Evolutionary conservation across 2,888 invertebrate genomes (phyloP), one percentile per base, ranked within the genome.

Genomic region (Ichneumoninae sp.): DNA sequence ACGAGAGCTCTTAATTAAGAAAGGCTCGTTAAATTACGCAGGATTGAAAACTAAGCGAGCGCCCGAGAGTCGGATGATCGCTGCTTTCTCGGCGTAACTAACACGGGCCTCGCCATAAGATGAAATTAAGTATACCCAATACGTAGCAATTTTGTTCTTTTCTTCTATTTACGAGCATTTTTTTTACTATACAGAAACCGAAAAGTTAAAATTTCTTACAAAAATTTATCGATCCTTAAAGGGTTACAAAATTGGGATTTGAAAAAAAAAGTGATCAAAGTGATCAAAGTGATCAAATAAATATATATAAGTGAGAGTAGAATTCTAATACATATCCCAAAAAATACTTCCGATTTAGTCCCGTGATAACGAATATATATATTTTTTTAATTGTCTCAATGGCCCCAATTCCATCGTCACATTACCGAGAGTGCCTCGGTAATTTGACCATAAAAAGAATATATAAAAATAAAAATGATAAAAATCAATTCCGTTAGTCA

Each of bases 71-170:
- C 66, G 3, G 71, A 60, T n/a, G 65, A 70, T 52, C 36, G 57
- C 50, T 57, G 57, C 83, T 83, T 83, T 83, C 83, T 79, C 83
- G 70, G 33, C 65, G 69, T 65, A 79, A 79, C 82, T 72, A 74
- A 80, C 65, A 75, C 70, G 69, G 33, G 26, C 6, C 19, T 72
- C 50, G 36, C 22, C 40, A 40, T 72, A 30, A 40, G 33, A 33
- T 26, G 26, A 57, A 57, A 57, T 8, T 57, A 57, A 57, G 13
- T 26, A 22, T 8, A 8, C 22, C 10, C 4, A 13, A 57, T 26
- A 13, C 26, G 57, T 57, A 22, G 57, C 26, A 47, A 47, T 47
- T 16, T 47, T 47, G 0, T 47, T 47, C 16, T 10, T 26, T 26
- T 57, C 13, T 26, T 57, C 13, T 57, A 16, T 57, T 26, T 1